phyloP scores from a whole-genome alignment of 2,797 vertebrate genomes.

The Tragopan temminckii region DNA sequence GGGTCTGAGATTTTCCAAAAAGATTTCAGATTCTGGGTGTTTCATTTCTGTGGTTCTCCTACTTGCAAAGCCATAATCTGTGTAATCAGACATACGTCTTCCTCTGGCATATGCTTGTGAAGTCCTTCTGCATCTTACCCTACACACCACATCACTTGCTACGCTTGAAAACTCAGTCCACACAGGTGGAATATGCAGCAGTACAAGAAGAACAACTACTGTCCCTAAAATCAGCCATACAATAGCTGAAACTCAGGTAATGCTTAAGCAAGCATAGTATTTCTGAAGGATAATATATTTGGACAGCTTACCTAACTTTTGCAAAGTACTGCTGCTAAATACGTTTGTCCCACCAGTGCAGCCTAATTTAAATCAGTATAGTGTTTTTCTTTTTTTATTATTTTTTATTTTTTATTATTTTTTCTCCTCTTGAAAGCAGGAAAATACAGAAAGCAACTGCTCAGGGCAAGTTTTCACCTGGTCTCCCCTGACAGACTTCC shows the following conservation, averaged over 20 bases:
- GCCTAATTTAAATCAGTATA: background rate
- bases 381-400: background rate
- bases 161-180: background rate
- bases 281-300: background rate
- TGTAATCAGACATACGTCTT: fast-evolving
- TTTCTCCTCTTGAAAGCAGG: background rate
- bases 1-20: background rate
- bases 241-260: background rate
- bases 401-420: background rate
- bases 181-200: background rate
- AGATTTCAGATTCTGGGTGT: background rate
- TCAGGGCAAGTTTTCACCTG: background rate
- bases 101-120: background rate
- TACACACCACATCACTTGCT: background rate
- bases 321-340: background rate
- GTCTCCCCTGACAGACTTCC: background rate
- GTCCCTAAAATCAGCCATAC: background rate
- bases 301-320: background rate
- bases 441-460: background rate
- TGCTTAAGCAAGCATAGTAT: background rate
- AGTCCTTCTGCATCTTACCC: background rate
- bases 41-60: background rate
- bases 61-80: background rate
- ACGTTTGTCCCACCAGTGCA: background rate
- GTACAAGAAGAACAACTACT: background rate